Evolutionary conservation across 2,888 invertebrate genomes (phyloP), one percentile per base, ranked within the genome.

Genomic region (Lepidocyrtinus sp.): DNA sequence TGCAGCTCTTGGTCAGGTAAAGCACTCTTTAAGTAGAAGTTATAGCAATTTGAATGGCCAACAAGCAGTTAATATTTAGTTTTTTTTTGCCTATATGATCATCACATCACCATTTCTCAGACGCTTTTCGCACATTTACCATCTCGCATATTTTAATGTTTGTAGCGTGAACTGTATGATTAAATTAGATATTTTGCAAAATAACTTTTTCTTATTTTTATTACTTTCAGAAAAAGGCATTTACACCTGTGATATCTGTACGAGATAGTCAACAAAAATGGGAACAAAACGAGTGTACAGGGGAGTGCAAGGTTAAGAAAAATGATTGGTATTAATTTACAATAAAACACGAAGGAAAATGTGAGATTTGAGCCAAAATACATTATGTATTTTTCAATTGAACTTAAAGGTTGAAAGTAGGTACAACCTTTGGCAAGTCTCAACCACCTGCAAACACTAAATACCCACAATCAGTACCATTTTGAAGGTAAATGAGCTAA

Each of bases 211-310:
- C n/a, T n/a, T n/a, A n/a, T n/a, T n/a, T n/a, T n/a, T n/a, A n/a
- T n/a, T 36, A 36, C 12, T 36, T 7, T 36, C 36, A 12, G 1
- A 50, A 50, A 50, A 12, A 50, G 17, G 12, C 50, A n/a, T 50
- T 50, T 36, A 7, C 36, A 36, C 5, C 5, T 36, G 36, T 36
- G 36, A 50, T 50, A 17, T 50, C 36, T 36, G 36, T 36, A 36
- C n/a, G n/a, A 71, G 45, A 76, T 71, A 76, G 71, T 50, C 45
- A 46, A 63, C 50, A 73, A 78, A 78, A 73, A 78, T 61, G 62
- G 50, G 78, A 73, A 78, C 73, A 61, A 59, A 55, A 55, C 55
- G 5, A 59, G 15, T 59, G 36, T 59, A 55, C 19, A 59, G 7
- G 59, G 36, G 59, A 59, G 59, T 59, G 59, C 59, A 59, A 59